A percentile compares a stretch with the other conserved stretches of the same genome.
phyloP scores from a whole-genome alignment of 1,140 invertebrate species.

The Paralvinella palmiformis region DNA sequence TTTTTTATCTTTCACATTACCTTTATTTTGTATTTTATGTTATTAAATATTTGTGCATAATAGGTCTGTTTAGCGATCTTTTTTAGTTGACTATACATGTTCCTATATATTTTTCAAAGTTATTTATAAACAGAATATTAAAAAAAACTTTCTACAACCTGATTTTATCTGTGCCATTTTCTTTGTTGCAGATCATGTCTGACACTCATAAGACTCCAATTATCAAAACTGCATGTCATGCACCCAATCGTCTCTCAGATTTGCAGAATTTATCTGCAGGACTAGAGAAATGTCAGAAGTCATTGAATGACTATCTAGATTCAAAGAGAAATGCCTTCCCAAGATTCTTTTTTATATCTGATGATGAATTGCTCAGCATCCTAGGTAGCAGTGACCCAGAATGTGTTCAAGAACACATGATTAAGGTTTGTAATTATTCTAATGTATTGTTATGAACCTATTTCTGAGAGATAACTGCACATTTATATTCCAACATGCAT shows the following conservation, averaged over 20 bases:
- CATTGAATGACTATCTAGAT: constrained; percentile 81
- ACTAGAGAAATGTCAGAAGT: constrained; percentile 83
- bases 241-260: constrained; percentile 65
- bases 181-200: constrained; percentile 65
- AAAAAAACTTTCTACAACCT: no score
- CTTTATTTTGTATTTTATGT: no score
- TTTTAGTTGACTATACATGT: no score
- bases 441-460: no score
- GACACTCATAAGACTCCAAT: constrained; percentile 70
- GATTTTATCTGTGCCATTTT: constrained; percentile 3
- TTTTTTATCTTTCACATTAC: no score
- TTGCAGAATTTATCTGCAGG: constrained; percentile 66
- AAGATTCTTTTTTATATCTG: constrained; percentile 87
- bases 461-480: no score
- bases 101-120: not conserved
- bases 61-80: no score
- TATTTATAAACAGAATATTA: constrained; percentile 1
- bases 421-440: constrained; percentile 61
- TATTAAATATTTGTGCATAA: no score
- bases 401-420: constrained; percentile 83
- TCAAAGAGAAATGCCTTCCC: constrained; percentile 79
- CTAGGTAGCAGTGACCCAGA: constrained; percentile 73
- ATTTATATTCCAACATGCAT: no score
- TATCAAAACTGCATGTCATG: constrained; percentile 69
- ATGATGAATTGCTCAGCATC: constrained; percentile 82